Evolutionary conservation across 2,797 vertebrate species (phyloP), one percentile per base, ranked within the genome.

Genomic region (Myotis planiceps): DNA sequence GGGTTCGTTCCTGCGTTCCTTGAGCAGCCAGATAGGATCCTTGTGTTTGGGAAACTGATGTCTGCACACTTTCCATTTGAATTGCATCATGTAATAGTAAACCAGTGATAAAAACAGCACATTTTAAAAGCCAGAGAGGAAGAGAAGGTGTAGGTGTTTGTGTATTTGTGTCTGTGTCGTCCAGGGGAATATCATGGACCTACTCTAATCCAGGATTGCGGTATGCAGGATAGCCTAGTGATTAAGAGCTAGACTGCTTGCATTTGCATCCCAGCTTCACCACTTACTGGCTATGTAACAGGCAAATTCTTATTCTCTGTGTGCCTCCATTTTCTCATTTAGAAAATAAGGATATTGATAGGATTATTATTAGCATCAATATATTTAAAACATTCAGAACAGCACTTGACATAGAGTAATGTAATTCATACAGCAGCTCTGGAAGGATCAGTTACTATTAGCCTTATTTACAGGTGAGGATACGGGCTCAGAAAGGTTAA

Each of bases 101-200:
- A 96, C 97, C 96, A 97, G 98, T 97, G 95, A 97, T 87, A 97
- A 96, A 98, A 97, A 84, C 95, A 97, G 87, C 42, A 34, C 78
- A 80, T 92, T 86, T 94, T 96, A 91, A 60, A 85, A 98, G 84
- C 93, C 79, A 96, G 49, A 55, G 96, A 95, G 87, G 94, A 96
- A 45, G 39, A 74, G 87, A 79, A 75, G 90, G 96, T 95, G 7
- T 58, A 68, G 76, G n/a, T 66, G 27, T 90, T 68, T 66, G 25
- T 82, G 0, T 88, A 9, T 58, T 88, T 69, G 0, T 51, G 29
- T 76, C n/a, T 90, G 9, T 3, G 0, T 60, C 68, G 69, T 87
- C 92, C 65, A 85, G 49, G 47, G 72, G 53, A 71, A 68, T 53
- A 79, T 37, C 45, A 1, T 27, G 16, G 80, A 60, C 39, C 90